Base-by-base conservation (phyloP, 2,888 invertebrate species). In the Drosophila siamana region DNA sequence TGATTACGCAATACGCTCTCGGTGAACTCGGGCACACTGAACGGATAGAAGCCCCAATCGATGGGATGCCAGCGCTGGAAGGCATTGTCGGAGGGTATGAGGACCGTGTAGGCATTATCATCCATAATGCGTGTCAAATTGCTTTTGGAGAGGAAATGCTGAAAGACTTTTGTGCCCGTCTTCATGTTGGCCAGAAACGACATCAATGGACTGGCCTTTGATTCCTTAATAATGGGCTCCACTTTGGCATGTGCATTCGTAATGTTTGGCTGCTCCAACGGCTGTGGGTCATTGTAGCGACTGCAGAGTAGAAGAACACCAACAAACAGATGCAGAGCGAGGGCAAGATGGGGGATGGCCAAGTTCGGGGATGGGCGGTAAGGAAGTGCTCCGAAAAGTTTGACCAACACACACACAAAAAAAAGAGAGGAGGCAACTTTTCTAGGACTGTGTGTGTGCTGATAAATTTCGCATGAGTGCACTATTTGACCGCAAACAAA, bases 21-120 rank as follows among this genome's bases (percentile, higher is more conserved):
- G 11, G 94, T 94, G 89, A 94, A 94, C 84, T 94, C 94, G 38
- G 94, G 94, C 51, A 95, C 94, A 79, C 94, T 94, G 89, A 95
- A 95, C 4, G 95, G 95, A 90, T 95, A 95, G 92, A 95, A 95
- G 46, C 95, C 95, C 94, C 95, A 95, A 90, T 95, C 95, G 78
- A 95, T 95, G 59, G 95, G 95, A 90, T 95, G 94, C 94, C 94
- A 95, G 70, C 94, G 92, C 87, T 94, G 94, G 88, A 95, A 95
- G 64, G 95, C 95, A 89, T 94, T 94, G 89, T 95, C 94, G 59
- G 94, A 94, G 55, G 95, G 95, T 72, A 95, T 93, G 69, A 95
- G 93, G 11, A 94, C 94, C 30, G 94, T 95, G 86, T 94, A 95
- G 75, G 94, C 93, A 78, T 93, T 90, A 68, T 92, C 92, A 86